Base-by-base conservation (phyloP, 2,888 invertebrate species). In the Lasioglossum pauxillum region DNA sequence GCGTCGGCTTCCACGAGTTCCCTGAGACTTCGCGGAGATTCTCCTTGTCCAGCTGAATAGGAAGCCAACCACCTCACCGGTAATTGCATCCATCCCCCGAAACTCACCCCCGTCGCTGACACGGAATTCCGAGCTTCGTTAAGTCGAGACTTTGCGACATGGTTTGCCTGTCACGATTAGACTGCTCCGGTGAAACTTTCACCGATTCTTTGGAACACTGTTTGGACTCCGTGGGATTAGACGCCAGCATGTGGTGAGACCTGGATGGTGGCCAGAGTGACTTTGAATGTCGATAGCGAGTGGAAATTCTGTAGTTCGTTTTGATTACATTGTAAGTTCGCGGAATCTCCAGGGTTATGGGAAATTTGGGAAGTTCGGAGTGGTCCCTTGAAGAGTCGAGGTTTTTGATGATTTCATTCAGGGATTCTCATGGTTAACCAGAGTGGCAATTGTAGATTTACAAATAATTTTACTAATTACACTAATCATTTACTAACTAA, bases 1-100 rank as follows among this genome's bases (percentile, higher is more conserved):
- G 76, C 38, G 44, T 27, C 41, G 69, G 78, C 64, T 60, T 78
- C 67, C 71, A 57, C 79, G 84, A 92, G 87, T 84, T 86, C 87
- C 2, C 82, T 35, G 75, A 89, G 90, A 89, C 89, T 89, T 89
- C 75, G 75, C 84, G 77, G 85, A 87, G 92, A 91, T 92, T 92
- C 91, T 89, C 88, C 85, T 80, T 86, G 85, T 82, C 88, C 90
- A 83, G 46, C 78, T 60, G 74, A 79, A 82, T 83, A 89, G 86
- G 86, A 87, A 90, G 60, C 69, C 64, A 41, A 78, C 82, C 78
- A 31, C 27, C n/a, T 35, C 78, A 53, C 49, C 72, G 83, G 86
- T 88, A 90, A 90, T 90, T 90, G 90, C 89, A 81, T 79, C 86
- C 81, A 85, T 64, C 76, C 69, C 75, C 71, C 14, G 71, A 53